Percentiles rank a stretch among this genome's conserved stretches.
phyloP scores from a whole-genome alignment of 2,888 invertebrate species.

The Hirtodrosophila cameraria region DNA sequence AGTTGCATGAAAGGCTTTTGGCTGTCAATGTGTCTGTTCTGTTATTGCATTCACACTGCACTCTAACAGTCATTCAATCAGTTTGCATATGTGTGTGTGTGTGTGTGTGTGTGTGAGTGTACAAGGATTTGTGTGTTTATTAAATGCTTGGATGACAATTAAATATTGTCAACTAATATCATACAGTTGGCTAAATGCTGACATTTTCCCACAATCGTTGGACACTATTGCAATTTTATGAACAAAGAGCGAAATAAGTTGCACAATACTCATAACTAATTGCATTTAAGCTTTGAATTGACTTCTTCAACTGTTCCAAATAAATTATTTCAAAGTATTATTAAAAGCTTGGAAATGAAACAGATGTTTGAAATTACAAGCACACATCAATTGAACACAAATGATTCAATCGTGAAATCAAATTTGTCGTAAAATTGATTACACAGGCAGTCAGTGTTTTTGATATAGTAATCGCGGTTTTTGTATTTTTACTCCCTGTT shows the following conservation, averaged over 20 bases:
- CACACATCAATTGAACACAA: background rate
- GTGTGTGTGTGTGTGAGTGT: constrained; percentile 3
- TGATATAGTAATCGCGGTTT: no score
- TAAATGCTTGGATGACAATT: constrained; percentile 44
- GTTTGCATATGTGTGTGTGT: background rate
- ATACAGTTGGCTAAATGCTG: constrained; percentile 14
- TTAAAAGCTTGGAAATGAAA: background rate
- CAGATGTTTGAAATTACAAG: background rate
- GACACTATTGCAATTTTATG: background rate
- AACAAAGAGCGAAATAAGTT: background rate
- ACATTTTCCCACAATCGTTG: constrained; percentile 6
- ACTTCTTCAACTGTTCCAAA: background rate
- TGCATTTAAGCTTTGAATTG: background rate
- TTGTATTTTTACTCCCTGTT: no score
- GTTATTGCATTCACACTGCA: constrained; percentile 36
- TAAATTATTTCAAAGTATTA: background rate
- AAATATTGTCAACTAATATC: constrained; percentile 37
- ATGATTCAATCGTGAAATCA: background rate
- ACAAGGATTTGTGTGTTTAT: constrained; percentile 34
- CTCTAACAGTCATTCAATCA: constrained; percentile 8
- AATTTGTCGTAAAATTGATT: no score
- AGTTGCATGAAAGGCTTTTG: constrained; percentile 37
- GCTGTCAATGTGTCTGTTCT: constrained; percentile 23
- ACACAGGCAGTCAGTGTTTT: no score
- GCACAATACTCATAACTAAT: background rate